These are phyloP conservation scores for Leptosomus discolor DNA, from an alignment of 2,113 vertebrate genomes.

Conservation along the genomic window DNA sequence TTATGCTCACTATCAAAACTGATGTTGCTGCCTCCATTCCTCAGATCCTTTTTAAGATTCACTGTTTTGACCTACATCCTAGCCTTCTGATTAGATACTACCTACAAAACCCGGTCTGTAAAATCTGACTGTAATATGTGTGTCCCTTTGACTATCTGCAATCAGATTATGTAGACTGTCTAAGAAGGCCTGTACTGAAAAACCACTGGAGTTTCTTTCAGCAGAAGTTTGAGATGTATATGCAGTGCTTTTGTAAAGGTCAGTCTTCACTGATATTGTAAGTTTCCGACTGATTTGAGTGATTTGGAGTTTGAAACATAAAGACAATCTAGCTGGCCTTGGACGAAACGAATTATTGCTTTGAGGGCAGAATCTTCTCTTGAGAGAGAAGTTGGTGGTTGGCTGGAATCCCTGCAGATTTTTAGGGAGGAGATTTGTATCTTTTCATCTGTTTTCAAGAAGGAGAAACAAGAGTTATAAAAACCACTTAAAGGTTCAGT, in stretches of 20 bases:
- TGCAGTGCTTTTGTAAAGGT: background rate
- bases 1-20: background rate
- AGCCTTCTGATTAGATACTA: background rate
- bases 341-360: background rate
- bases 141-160: background rate
- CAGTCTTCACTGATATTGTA: background rate
- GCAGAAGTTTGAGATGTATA: background rate
- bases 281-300: background rate
- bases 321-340: background rate
- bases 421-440: constrained; percentile 1
- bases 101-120: background rate
- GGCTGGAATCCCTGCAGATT: constrained; percentile 28
- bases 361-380: background rate
- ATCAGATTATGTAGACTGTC: background rate
- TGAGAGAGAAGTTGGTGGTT: background rate
- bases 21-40: background rate
- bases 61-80: background rate
- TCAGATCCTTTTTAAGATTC: background rate
- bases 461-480: constrained; percentile 53
- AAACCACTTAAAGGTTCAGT: constrained; percentile 62
- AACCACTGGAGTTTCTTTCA: background rate
- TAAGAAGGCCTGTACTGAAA: background rate
- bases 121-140: background rate
- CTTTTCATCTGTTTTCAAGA: constrained; percentile 53
- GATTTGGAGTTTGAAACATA: background rate